phyloP scores from a whole-genome alignment of 2,797 vertebrate genomes.

The Sphenopsis melanotis region DNA sequence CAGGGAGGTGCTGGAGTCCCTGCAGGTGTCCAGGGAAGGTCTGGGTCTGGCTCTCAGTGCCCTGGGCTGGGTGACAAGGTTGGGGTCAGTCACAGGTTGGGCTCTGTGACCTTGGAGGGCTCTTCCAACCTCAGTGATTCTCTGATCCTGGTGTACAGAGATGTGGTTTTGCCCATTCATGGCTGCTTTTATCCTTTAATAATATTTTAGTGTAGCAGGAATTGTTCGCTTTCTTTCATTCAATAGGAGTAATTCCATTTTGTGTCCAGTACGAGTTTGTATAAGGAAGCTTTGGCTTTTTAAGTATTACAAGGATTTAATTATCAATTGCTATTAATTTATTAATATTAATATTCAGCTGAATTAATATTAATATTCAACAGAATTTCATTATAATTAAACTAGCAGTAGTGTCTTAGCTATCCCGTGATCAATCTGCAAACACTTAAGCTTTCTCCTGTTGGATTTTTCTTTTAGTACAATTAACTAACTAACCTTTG shows the following conservation, averaged over 20 bases:
- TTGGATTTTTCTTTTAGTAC: not conserved
- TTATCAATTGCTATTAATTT: not conserved
- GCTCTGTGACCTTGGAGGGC: too few relatives aligned
- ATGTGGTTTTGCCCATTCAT: not conserved
- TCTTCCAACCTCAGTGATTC: not conserved
- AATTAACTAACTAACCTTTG: not conserved
- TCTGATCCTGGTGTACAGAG: not conserved
- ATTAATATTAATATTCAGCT: not conserved
- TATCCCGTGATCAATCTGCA: not conserved
- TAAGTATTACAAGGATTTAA: not conserved
- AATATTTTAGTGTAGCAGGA: not conserved
- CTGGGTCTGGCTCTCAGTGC: not conserved
- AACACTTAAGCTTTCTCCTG: not conserved
- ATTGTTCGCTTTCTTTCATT: not conserved
- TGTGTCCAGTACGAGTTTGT: not conserved
- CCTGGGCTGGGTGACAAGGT: not conserved
- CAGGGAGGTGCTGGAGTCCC: not conserved
- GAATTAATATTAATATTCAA: constrained; percentile 7
- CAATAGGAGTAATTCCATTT: not conserved
- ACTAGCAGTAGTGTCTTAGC: not conserved
- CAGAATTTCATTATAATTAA: not conserved
- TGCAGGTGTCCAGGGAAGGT: not conserved
- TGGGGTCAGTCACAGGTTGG: not conserved
- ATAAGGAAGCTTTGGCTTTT: not conserved
- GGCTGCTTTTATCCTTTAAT: not conserved